Evolutionary conservation across 1,140 invertebrate genomes (phyloP), one percentile per base, ranked within the genome.

Genomic region (Pogonus chalceus): DNA sequence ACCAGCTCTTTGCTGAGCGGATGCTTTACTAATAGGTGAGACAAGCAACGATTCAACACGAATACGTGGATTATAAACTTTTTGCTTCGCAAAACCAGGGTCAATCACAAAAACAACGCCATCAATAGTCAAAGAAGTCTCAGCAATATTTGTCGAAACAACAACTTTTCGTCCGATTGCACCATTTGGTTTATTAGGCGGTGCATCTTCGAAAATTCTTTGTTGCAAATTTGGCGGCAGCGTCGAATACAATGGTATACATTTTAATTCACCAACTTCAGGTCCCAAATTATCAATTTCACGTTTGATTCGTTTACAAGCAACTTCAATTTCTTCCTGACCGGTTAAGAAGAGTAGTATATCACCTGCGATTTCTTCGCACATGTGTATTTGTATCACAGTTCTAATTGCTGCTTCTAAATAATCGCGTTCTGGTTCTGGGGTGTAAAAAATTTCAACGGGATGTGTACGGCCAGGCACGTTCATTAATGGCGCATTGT

Each of bases 41-140:
- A 99, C 96, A 4, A 99, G 74, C 12, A 99, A 75, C 12, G 94
- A 98, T 72, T 99, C 97, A 2, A 99, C 96, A 57, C 97, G 80
- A 64, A 97, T 96, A 63, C 94, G 78, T 10, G 95, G 95, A 77
- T 98, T 97, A 69, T 97, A 98, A 0, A 98, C 89, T 75, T 98
- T 99, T 71, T 99, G 97, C 71, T 99, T 99, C 0, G 96, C 93
- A 78, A 99, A 99, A 14, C 97, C 97, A n/a, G 97, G 96, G 77
- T 99, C 97, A 66, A 99, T 99, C 1, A 99, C 97, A 76, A 98
- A 99, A 3, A 99, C 96, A n/a, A 99, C 95, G 54, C 97, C 97
- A 68, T 99, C 97, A 64, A 99, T 99, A 1, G 97, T 99, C 2
- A 99, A 74, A 0, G 96, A 99, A 0, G 97, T 99, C 77, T 99